A percentile compares a stretch with the other conserved stretches of the same genome.
These are phyloP conservation scores for Ceryle rudis DNA, from an alignment of 2,797 vertebrate genomes.

Conservation along the genomic window DNA sequence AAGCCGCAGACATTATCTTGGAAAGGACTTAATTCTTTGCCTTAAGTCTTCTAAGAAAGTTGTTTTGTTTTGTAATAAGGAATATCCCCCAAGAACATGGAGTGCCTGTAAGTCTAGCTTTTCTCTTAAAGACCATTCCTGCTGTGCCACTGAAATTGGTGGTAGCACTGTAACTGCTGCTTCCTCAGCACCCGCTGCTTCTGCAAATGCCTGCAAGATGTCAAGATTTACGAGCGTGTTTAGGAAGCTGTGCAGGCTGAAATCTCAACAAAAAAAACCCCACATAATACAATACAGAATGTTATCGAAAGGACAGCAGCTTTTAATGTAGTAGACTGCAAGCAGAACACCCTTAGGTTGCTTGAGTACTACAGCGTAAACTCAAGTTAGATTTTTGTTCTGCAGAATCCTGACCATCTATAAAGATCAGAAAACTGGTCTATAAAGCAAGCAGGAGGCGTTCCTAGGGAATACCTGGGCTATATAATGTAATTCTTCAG, in stretches of 20 bases:
- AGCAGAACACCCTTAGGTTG: background rate
- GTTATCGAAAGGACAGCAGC: background rate
- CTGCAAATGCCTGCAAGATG: background rate
- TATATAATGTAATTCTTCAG: background rate
- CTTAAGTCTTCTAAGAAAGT: conserved; percentile 1
- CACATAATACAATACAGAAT: background rate
- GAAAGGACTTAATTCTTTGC: background rate
- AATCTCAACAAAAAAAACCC: background rate
- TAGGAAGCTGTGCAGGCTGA: background rate
- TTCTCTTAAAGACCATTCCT: background rate
- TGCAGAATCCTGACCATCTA: background rate
- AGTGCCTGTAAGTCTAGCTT: background rate
- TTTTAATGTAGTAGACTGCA: background rate
- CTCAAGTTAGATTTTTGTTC: background rate
- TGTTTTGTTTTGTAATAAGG: background rate
- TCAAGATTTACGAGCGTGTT: background rate
- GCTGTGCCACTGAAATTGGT: conserved; percentile 26
- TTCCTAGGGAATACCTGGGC: background rate
- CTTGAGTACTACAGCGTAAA: background rate
- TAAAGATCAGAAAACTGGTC: background rate
- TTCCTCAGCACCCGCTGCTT: background rate
- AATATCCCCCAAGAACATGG: background rate
- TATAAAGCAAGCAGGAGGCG: background rate
- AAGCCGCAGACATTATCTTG: background rate
- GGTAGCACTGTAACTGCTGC: background rate